phyloP scores from a whole-genome alignment of 2,888 invertebrate genomes.

The Ophion ventricosus region DNA sequence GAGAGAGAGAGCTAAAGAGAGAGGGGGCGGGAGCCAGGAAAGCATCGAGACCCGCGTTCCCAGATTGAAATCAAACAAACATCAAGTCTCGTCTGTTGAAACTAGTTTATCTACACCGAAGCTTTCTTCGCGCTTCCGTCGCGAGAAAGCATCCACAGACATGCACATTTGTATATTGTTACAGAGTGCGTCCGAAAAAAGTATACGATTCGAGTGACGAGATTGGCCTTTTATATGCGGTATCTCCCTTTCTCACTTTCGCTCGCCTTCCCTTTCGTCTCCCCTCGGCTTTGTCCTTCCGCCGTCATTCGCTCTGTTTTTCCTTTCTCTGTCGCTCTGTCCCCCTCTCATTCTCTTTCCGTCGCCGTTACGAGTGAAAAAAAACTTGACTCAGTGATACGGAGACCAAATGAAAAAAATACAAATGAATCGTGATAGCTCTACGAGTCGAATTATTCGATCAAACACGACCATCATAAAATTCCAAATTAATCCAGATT shows the following conservation, averaged over 20 bases:
- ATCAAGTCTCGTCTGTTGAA: slow-evolving; percentile 50
- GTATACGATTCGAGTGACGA: slow-evolving; percentile 50
- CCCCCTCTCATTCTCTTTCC: no score
- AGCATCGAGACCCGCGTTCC: slow-evolving; percentile 35
- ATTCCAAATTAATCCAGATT: no score
- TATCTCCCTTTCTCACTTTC: no score
- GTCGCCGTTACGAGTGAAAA: no score
- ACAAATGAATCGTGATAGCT: no score
- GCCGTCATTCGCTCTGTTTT: no score
- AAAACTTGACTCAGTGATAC: no score
- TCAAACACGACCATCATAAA: no score
- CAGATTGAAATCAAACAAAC: slow-evolving; percentile 66
- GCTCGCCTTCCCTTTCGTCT: slow-evolving; percentile 10
- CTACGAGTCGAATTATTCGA: no score
- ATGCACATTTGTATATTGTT: slow-evolving; percentile 64
- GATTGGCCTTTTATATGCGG: slow-evolving; percentile 50
- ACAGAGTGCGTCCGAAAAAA: slow-evolving; percentile 52
- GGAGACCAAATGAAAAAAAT: no score
- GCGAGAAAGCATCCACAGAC: slow-evolving; percentile 54
- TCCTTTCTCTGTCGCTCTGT: no score
- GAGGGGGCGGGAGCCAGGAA: slow-evolving; percentile 32
- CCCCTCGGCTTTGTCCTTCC: no score
- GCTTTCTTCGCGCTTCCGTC: slow-evolving; percentile 64
- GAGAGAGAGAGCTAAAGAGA: slow-evolving; percentile 27
- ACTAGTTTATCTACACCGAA: slow-evolving; percentile 20